Base-by-base conservation (phyloP, 2,888 invertebrate genomes). In the Cephus pulcher region DNA sequence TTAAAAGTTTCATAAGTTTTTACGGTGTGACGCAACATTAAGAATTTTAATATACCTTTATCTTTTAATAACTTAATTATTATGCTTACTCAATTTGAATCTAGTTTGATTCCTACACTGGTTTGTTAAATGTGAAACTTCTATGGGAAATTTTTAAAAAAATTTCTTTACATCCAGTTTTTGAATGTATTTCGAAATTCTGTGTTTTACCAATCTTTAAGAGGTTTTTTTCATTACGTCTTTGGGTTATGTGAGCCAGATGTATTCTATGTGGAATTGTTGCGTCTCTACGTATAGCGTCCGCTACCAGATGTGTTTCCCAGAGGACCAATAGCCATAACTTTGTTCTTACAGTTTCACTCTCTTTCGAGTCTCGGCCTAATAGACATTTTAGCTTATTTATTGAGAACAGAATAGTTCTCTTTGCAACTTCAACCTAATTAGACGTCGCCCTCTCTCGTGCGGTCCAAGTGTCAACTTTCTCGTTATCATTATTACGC, bases 161-260 rank as follows among this genome's bases (percentile, higher is more conserved):
- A 40, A 40, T 56, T 56, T 56, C 23, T 23, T 56, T 56, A 56
- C 9, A 56, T 9, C 23, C 23, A 6, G 2, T 56, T 56, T 56
- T 23, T 2, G 9, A 23, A 23, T 9, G 9, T 56, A 56, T 56
- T 56, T 0, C 0, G 23, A 56, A 56, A 23, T 23, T 56, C 73
- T 70, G 74, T 37, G 32, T 76, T 76, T 71, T 40, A 30, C 77
- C 77, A 73, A 77, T 80, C 79, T 78, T 75, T 32, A 76, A 69
- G 12, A 33, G 79, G 76, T 80, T 85, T 79, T 80, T 80, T 77
- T 79, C 82, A 84, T n/a, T 15, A 75, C 74, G 73, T 82, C 82
- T 81, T 82, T 81, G 79, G 82, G 85, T 87, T 88, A 88, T 88
- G 86, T 78, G 84, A 85, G 86, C 84, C 88, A 88, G 85, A 87